Conservation (phyloP, 1,140 invertebrate genomes). For the Heterodera carotae region DNA sequence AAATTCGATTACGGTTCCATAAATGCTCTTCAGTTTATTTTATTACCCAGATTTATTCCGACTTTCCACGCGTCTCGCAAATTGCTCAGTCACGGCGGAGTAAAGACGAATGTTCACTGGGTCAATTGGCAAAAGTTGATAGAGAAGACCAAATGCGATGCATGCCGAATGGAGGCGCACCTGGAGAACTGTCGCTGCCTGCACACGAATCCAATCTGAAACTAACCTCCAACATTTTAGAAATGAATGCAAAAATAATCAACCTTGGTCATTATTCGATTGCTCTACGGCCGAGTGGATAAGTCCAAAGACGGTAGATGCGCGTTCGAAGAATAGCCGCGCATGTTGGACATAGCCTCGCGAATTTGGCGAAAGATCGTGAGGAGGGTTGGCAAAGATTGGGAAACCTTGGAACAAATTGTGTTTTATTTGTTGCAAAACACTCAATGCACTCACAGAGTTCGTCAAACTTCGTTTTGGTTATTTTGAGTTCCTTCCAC, state of each 20-base stretch:
- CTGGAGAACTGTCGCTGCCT: conserved; percentile 19
- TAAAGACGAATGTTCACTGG: conserved; percentile 15
- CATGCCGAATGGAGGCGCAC: conserved; percentile 27
- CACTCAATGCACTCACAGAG: conserved; percentile 28
- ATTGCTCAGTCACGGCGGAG: conserved; percentile 20
- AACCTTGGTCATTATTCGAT: conserved; percentile 25
- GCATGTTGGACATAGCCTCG: conserved; percentile 35
- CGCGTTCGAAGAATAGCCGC: conserved; percentile 39
- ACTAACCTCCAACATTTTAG: no score
- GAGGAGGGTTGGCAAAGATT: conserved; percentile 31
- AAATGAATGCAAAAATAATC: background rate
- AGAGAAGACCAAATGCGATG: conserved; percentile 34
- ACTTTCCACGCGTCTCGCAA: conserved; percentile 17
- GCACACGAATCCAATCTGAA: conserved; percentile 30
- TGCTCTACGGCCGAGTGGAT: conserved; percentile 15
- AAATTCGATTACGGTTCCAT: conserved; percentile 11
- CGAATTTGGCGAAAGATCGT: conserved; percentile 32
- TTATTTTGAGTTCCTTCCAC: conserved; percentile 45
- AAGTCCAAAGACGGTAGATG: conserved; percentile 27
- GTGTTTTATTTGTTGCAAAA: conserved; percentile 6
- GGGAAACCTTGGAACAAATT: conserved; percentile 15
- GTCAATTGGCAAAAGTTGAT: conserved; percentile 33
- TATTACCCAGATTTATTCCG: background rate
- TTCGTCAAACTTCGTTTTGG: conserved; percentile 43
- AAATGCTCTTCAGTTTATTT: background rate